Base-by-base conservation (phyloP, 2,797 vertebrate species). In the Chelonia mydas region DNA sequence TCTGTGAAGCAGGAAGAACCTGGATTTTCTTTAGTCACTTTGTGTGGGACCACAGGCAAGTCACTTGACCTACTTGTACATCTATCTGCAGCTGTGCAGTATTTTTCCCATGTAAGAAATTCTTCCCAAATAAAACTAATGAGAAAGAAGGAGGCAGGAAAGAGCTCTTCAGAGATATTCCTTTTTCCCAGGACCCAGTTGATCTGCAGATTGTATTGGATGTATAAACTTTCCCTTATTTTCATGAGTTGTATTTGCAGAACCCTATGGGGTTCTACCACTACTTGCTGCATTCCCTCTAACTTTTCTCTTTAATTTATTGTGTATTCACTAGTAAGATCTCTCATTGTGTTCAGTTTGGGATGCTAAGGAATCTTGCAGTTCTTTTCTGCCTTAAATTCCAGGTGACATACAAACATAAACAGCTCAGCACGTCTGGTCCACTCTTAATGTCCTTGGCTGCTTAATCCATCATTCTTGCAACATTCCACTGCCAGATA, bases 71-170 rank as follows among this genome's bases (percentile, higher is more conserved):
- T 72, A 41, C 21, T 41, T 23, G n/a, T 41, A 41, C 37, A 41
- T 41, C 37, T 37, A 41, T 72, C 11, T 41, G 37, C 68, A 72
- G 5, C 68, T 41, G 50, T 78, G 78, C 0, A 61, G 76, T 80
- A 94, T 89, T 65, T 74, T 96, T 57, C 79, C 89, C 0, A 0
- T 84, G 65, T 83, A 92, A 89, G 28, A 85, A 68, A 84, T 93
- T 47, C 72, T 50, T 37, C 53, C 10, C 72, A 80, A 17, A 93
- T 72, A 77, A 93, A 88, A 81, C 3, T 0, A 0, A 27, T 23
- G 59, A 87, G 89, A 94, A 93, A 80, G 59, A 41, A 90, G 83
- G n/a, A 95, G 21, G n/a, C 59, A 76, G 91, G 85, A 81, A 17
- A 90, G 53, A 90, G n/a, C 86, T 21, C 27, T 53, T 88, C 77